Percentiles rank a stretch among this genome's conserved stretches.
Conservation (phyloP, 2,113 vertebrate species). For the Oreocharis arfaki region DNA sequence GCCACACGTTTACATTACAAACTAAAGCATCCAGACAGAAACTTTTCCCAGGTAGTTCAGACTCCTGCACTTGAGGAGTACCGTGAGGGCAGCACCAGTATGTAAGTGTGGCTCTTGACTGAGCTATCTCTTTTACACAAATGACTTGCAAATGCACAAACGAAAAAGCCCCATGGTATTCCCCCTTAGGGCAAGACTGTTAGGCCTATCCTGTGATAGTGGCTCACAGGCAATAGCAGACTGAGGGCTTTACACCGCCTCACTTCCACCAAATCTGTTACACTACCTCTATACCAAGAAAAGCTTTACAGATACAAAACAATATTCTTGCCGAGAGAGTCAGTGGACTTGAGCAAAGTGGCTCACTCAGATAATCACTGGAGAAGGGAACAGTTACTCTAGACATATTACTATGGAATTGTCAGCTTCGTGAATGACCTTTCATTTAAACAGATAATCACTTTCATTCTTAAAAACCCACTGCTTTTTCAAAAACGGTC, state of each 20-base stretch:
- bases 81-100: neutral
- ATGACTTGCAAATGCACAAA: neutral
- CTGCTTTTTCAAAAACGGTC: neutral
- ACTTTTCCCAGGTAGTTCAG: neutral
- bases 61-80: neutral
- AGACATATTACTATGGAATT: neutral
- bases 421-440: neutral
- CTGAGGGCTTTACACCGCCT: neutral
- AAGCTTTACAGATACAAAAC: conserved; percentile 10
- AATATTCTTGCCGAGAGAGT: neutral
- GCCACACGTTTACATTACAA: neutral
- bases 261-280: neutral
- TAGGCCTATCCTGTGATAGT: neutral
- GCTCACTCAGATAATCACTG: too few species aligned
- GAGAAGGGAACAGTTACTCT: neutral
- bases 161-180: neutral
- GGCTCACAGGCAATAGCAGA: neutral
- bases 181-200: neutral
- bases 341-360: neutral
- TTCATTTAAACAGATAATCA: neutral
- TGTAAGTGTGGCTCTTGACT: neutral
- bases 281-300: conserved; percentile 1
- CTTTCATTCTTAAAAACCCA: neutral
- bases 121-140: neutral
- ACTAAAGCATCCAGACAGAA: neutral